Evolutionary conservation across 2,797 vertebrate genomes (phyloP).

Genomic region (Gymnocypris eckloni): DNA sequence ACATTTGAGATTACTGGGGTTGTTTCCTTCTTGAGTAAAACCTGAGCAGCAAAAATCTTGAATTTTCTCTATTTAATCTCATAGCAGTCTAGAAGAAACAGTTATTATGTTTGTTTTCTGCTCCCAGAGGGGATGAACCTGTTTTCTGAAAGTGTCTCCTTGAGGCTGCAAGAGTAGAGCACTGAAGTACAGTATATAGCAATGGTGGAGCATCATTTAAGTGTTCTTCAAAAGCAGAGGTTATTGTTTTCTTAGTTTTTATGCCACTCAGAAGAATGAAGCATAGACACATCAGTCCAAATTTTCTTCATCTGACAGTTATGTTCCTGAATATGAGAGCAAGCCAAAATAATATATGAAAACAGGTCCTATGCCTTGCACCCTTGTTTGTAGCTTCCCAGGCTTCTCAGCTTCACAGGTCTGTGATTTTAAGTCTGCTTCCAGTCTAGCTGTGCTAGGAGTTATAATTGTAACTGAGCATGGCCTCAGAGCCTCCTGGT

Average conservation of each 20-base stretch:
- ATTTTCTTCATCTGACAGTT: background rate
- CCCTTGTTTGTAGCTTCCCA: constrained; percentile 19
- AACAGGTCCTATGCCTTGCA: background rate
- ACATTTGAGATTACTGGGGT: background rate
- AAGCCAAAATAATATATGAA: constrained; percentile 23
- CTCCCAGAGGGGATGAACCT: constrained; percentile 1
- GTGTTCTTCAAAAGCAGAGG: background rate
- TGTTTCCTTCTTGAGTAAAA: background rate
- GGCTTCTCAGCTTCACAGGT: constrained; percentile 44
- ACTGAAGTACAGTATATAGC: constrained; percentile 5
- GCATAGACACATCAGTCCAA: background rate
- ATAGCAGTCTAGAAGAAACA: background rate
- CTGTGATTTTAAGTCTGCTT: constrained; percentile 39
- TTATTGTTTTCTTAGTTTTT: background rate
- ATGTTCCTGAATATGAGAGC: constrained; percentile 14
- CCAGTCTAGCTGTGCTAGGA: constrained; percentile 62
- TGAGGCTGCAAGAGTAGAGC: background rate
- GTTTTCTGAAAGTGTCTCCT: constrained; percentile 23
- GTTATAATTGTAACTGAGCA: constrained; percentile 67
- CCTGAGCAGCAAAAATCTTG: background rate
- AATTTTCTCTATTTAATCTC: constrained; percentile 4
- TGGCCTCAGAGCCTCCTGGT: constrained; percentile 66
- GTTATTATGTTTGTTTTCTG: background rate
- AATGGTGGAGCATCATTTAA: background rate
- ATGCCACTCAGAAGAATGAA: background rate